Evolutionary conservation across 2,113 vertebrate genomes (phyloP).

Genomic region (Coturnix japonica): DNA sequence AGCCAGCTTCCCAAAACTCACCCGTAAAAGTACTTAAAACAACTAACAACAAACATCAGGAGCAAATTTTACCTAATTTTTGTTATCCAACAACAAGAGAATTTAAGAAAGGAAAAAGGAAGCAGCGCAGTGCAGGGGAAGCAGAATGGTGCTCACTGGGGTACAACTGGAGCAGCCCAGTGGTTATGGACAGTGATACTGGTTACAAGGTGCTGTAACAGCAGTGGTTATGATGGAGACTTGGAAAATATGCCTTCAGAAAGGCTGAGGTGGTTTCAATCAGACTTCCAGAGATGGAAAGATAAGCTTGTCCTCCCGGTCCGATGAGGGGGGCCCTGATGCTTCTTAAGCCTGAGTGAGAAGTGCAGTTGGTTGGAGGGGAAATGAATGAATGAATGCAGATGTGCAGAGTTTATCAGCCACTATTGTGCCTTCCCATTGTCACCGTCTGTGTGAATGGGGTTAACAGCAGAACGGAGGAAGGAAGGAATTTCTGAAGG

Average conservation of each 20-base stretch:
- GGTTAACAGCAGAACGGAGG: background rate
- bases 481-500: background rate
- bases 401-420: background rate
- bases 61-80: fast-evolving
- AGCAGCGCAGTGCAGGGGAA: background rate
- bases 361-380: background rate
- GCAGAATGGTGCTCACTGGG: background rate
- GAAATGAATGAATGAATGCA: fast-evolving
- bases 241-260: background rate
- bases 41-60: background rate
- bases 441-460: background rate
- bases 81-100: background rate
- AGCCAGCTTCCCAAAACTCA: background rate
- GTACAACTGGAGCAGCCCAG: background rate
- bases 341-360: background rate
- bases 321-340: background rate
- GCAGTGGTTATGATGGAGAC: background rate
- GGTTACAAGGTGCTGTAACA: background rate
- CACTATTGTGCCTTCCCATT: background rate
- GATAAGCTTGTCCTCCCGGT: background rate
- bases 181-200: background rate
- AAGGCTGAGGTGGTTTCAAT: background rate
- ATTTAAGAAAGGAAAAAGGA: background rate
- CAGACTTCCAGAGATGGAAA: background rate
- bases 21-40: background rate